These are phyloP conservation scores for Frankliniella intonsa DNA, from an alignment of 2,888 invertebrate species.

Conservation along the genomic window DNA sequence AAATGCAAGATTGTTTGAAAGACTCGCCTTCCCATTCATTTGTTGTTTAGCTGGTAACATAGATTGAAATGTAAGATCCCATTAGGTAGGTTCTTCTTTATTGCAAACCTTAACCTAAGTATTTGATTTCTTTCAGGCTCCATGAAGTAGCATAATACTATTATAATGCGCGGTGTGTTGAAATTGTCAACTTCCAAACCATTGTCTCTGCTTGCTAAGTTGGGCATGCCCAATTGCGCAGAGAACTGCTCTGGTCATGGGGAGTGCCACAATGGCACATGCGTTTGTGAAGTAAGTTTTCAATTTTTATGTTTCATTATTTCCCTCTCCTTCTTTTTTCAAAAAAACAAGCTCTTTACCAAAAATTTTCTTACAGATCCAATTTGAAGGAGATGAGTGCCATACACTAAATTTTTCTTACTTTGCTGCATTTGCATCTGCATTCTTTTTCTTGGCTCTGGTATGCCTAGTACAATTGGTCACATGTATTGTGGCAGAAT, in stretches of 20 bases:
- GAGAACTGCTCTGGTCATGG: constrained; percentile 84
- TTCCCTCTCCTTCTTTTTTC: constrained; percentile 15
- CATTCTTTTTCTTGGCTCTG: constrained; percentile 78
- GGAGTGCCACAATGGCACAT: constrained; percentile 87
- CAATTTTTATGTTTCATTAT: constrained; percentile 28
- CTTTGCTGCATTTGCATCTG: constrained; percentile 55
- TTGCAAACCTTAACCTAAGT: neutral
- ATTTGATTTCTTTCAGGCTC: neutral
- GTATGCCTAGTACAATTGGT: constrained; percentile 80
- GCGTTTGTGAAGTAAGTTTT: constrained; percentile 74
- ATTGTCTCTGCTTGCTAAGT: neutral
- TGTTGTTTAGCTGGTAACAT: neutral
- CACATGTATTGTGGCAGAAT: constrained; percentile 76
- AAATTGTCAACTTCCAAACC: constrained; percentile 2
- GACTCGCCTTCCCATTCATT: neutral
- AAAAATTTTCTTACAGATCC: constrained; percentile 48
- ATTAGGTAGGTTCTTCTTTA: neutral
- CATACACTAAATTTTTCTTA: constrained; percentile 79
- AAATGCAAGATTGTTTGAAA: neutral
- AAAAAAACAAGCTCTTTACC: constrained; percentile 2
- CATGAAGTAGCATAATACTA: neutral
- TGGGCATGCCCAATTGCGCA: constrained; percentile 49
- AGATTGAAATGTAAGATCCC: neutral
- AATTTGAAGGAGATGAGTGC: constrained; percentile 77
- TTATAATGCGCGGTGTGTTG: neutral